phyloP scores from a whole-genome alignment of 2,797 vertebrate species.

The Tapirus indicus region DNA sequence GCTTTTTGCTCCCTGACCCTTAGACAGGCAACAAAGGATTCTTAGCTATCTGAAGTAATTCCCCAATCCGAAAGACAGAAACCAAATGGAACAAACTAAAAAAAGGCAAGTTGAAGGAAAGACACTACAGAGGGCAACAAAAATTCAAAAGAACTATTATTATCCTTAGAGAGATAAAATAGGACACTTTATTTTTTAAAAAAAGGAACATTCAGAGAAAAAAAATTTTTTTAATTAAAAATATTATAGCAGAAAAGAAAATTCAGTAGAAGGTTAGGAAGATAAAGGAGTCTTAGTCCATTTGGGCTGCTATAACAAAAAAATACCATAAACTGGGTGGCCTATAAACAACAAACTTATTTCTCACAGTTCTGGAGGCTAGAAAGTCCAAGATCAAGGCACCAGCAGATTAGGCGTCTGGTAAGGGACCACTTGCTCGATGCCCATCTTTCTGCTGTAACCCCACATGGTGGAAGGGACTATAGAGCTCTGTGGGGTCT shows the following conservation, averaged over 20 bases:
- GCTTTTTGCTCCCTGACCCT: background rate
- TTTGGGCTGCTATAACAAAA: background rate
- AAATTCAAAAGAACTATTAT: slow-evolving; percentile 1
- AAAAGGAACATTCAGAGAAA: background rate
- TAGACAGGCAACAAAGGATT: background rate
- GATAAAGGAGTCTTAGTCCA: background rate
- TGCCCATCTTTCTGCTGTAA: background rate
- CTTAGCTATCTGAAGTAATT: background rate
- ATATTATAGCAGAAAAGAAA: background rate
- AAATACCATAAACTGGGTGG: background rate
- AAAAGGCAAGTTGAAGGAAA: background rate
- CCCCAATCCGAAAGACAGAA: background rate
- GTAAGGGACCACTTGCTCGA: background rate
- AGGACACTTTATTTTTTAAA: background rate
- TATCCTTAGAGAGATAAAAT: background rate
- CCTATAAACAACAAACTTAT: background rate
- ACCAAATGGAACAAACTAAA: slow-evolving; percentile 6
- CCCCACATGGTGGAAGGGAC: background rate
- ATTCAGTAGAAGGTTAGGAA: background rate
- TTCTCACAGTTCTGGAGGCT: background rate
- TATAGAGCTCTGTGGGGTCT: background rate
- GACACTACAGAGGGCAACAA: background rate
- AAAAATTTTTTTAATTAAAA: background rate
- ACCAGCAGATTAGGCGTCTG: background rate
- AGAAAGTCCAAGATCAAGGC: background rate